These are phyloP conservation scores for Cheirogaleus medius DNA, from an alignment of 2,113 vertebrate species.

Conservation along the genomic window DNA sequence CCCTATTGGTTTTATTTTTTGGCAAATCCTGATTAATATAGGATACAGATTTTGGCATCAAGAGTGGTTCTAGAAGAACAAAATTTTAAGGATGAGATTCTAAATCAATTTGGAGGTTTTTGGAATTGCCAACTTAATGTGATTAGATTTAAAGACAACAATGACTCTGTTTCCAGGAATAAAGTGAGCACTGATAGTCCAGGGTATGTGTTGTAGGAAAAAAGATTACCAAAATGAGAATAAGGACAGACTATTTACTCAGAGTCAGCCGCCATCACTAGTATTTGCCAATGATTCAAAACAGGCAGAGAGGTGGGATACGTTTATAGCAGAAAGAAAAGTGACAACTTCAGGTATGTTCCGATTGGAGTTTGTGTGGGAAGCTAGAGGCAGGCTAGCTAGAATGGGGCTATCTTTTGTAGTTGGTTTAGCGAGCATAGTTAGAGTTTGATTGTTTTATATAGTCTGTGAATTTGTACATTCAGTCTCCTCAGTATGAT, in stretches of 20 bases:
- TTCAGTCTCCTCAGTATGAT: neutral
- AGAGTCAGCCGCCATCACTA: neutral
- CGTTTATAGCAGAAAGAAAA: neutral
- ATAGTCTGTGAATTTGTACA: neutral
- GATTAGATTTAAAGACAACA: neutral
- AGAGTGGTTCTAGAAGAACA: neutral
- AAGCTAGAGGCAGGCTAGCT: neutral
- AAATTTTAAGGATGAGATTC: neutral
- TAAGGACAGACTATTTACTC: neutral
- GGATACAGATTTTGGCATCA: neutral
- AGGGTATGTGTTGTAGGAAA: neutral
- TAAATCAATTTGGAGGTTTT: neutral
- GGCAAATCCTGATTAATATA: neutral
- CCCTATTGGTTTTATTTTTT: neutral
- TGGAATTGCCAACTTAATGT: neutral
- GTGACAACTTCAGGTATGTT: neutral
- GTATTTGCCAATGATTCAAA: neutral
- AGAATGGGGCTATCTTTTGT: fast-evolving
- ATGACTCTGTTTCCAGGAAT: neutral
- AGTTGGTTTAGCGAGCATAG: neutral
- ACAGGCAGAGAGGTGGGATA: neutral
- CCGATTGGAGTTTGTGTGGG: neutral
- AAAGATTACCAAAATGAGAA: neutral
- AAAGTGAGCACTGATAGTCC: neutral
- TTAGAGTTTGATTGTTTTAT: neutral